These are phyloP conservation scores for silkworm (Bombyx mori) DNA, from an alignment of 1,140 invertebrate species.

Conservation along the genomic window ASM3026992v2 NC_085119.1:5289001-5289500, in stretches of 20 bases:
- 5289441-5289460: constrained; percentile 74
- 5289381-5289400: constrained; percentile 73
- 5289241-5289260: constrained; percentile 62
- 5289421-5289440: constrained; percentile 75
- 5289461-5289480: constrained; percentile 68
- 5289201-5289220: constrained; percentile 59
- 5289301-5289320: constrained; percentile 81
- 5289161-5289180: constrained; percentile 87
- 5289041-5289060: constrained; percentile 93
- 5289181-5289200: constrained; percentile 76
- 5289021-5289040: constrained; percentile 93
- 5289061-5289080: constrained; percentile 89
- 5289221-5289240: constrained; percentile 52
- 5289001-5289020: constrained; percentile 78
- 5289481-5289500: constrained; percentile 73
- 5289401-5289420: constrained; percentile 75
- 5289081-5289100: constrained; percentile 90
- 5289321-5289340: constrained; percentile 87
- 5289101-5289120: constrained; percentile 89
- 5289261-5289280: constrained; percentile 33
- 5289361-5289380: constrained; percentile 76
- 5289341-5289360: constrained; percentile 81
- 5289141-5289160: constrained; percentile 92
- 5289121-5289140: constrained; percentile 85
- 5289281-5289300: constrained; percentile 42